phyloP scores from a whole-genome alignment of 2,888 invertebrate genomes.

The Pachydiplax longipennis region DNA sequence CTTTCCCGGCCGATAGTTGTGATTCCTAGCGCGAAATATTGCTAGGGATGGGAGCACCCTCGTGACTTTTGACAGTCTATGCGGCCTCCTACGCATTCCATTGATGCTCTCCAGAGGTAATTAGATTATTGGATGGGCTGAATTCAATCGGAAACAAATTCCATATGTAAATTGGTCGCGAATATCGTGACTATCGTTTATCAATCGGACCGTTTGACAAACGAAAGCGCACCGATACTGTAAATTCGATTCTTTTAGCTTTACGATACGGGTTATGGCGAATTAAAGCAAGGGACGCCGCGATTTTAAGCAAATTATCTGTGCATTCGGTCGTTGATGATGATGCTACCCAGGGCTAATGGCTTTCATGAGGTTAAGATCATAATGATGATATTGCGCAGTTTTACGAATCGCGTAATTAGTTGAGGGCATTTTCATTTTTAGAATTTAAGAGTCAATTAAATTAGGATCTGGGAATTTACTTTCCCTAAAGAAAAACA shows the following conservation, averaged over 20 bases:
- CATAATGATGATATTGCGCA: neutral
- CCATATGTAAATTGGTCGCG: constrained; percentile 3
- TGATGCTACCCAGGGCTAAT: neutral
- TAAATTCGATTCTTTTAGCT: neutral
- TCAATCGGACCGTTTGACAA: neutral
- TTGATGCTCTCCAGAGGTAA: constrained; percentile 5
- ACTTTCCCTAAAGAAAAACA: no score
- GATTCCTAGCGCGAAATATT: constrained; percentile 30
- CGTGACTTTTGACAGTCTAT: neutral
- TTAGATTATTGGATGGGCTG: constrained; percentile 29
- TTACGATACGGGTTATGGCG: neutral
- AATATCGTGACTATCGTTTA: neutral
- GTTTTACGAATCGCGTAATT: neutral
- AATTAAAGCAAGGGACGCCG: neutral
- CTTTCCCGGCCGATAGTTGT: constrained; percentile 1
- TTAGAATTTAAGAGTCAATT: no score
- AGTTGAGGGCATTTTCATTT: no score
- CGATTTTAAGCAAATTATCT: neutral
- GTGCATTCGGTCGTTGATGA: neutral
- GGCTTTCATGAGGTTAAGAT: neutral
- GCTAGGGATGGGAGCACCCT: neutral
- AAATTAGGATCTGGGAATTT: no score
- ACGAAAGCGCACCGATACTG: neutral
- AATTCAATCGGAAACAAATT: constrained; percentile 16
- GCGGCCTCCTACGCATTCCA: neutral